Evolutionary conservation across 2,113 vertebrate species (phyloP), one percentile per base, ranked within the genome.

Genomic region (Prietella phreatophila): DNA sequence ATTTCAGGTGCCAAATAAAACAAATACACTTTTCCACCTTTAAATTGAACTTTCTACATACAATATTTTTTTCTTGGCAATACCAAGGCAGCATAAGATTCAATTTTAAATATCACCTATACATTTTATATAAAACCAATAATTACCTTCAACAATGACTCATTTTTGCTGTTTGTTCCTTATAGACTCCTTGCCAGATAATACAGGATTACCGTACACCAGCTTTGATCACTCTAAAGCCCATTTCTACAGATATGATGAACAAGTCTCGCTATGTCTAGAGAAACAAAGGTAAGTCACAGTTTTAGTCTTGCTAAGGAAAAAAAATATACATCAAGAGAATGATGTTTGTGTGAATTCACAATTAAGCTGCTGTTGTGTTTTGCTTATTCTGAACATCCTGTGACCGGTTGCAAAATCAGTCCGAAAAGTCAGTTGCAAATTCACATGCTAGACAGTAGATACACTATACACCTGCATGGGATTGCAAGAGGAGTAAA

Each of bases 201-300:
- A 95, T 71, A 92, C 97, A 83, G 96, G 97, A 89, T 95, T 98
- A 89, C 98, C 97, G 0, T 98, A 96, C 93, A 97, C 96, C 75
- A 97, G 96, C 90, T 99, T 99, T 0, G 97, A 99, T 90, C 97
- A 99, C 91, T 97, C 98, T 0, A 98, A 98, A 39, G 97, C 98
- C 20, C 98, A 99, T 91, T 99, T 99, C 89, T 99, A 99, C 92
- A 96, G 97, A 94, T 99, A 99, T 0, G 98, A 99, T 9, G 98
- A 99, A 93, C 98, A 99, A 83, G 96, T 99, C 88, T 97, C 96
- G 0, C 95, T 99, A 0, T 99, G 97, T 94, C 93, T 99, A 91
- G 98, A 99, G 93, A 96, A 97, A 88, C 96, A 97, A 84, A 97
- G 96, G 98, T 99, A 91, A 95, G 95, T n/a, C 50, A 10, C 14